Conservation (phyloP, 2,113 vertebrate genomes). For the Microtus ochrogaster region DNA sequence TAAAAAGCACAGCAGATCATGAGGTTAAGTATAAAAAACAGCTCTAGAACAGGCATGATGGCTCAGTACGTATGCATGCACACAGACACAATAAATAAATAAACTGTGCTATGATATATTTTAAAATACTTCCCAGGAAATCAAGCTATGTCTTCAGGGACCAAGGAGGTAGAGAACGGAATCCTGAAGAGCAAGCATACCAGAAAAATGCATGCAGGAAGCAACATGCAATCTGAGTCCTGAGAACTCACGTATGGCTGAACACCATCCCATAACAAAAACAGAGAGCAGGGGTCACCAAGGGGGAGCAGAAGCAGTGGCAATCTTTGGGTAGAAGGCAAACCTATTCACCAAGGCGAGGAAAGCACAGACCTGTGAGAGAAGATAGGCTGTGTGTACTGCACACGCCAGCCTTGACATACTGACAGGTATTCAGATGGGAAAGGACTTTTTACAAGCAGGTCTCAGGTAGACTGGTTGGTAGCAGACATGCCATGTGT, state of each 20-base stretch:
- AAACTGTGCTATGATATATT: neutral
- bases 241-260: neutral
- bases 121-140: neutral
- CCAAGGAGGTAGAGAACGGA: neutral
- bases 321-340: neutral
- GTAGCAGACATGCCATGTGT: neutral
- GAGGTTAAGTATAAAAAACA: neutral
- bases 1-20: neutral
- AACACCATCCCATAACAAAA: neutral
- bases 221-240: neutral
- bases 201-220: neutral
- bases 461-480: neutral
- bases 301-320: neutral
- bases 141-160: neutral
- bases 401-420: fast-evolving
- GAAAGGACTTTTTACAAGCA: neutral
- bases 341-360: neutral
- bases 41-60: neutral
- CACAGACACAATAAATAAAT: neutral
- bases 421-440: neutral
- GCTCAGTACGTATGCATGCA: neutral
- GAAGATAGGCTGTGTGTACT: neutral
- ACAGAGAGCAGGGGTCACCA: neutral
- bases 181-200: neutral
- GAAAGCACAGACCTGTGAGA: neutral